A percentile compares a stretch with the other conserved stretches of the same genome.
Conservation (phyloP, 2,113 vertebrate species). For the Mesoclemmys tuberculata region DNA sequence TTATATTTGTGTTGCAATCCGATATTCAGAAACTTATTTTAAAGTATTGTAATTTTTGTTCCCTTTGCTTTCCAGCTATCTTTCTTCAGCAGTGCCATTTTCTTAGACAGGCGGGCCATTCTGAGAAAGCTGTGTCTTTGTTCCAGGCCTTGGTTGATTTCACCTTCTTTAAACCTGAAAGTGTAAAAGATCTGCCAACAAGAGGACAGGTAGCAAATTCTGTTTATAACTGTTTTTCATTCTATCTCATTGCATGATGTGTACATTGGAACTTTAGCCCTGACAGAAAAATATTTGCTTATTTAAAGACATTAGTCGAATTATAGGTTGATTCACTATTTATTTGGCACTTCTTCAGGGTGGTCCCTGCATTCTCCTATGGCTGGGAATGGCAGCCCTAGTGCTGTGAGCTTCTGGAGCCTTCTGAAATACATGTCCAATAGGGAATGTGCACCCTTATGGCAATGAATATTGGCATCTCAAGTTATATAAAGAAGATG, state of each 20-base stretch:
- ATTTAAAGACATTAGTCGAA: not conserved
- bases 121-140: constrained; percentile 90
- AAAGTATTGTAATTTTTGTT: not conserved
- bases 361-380: not conserved
- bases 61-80: constrained; percentile 76
- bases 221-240: not conserved
- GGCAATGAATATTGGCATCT: not conserved
- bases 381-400: not conserved
- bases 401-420: not conserved
- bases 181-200: constrained; percentile 85
- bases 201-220: constrained; percentile 88
- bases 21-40: not conserved
- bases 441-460: not conserved
- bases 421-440: not conserved
- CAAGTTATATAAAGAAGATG: not conserved
- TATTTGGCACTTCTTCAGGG: not conserved
- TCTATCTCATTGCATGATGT: not conserved
- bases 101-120: constrained; percentile 91
- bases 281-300: not conserved
- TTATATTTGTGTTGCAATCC: not conserved
- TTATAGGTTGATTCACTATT: not conserved
- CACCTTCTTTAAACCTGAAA: constrained; percentile 96
- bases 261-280: not conserved
- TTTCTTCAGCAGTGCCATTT: constrained; percentile 94
- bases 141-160: constrained; percentile 96